phyloP scores from a whole-genome alignment of 2,113 vertebrate species.

The Pholis gunnellus region DNA sequence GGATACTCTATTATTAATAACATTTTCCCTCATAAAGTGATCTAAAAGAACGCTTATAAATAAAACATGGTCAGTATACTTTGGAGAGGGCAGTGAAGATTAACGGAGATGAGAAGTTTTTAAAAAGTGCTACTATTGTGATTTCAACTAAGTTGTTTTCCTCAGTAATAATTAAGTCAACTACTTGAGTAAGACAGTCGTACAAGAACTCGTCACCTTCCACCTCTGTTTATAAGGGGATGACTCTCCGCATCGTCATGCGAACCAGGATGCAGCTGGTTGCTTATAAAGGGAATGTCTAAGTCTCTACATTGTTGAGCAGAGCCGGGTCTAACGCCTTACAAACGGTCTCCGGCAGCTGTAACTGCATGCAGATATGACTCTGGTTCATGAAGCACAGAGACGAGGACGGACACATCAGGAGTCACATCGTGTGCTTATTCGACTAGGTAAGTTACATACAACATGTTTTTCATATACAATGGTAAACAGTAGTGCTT shows the following conservation, averaged over 20 bases:
- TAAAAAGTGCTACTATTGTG: neutral
- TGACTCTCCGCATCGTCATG: conserved; percentile 28
- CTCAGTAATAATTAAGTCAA: neutral
- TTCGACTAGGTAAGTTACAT: conserved; percentile 44
- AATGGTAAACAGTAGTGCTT: conserved; percentile 61
- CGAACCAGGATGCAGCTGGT: conserved; percentile 37
- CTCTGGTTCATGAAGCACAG: conserved; percentile 34
- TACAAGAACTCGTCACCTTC: conserved; percentile 28
- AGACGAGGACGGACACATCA: conserved; percentile 37
- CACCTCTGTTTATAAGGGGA: conserved; percentile 40
- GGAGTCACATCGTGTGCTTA: conserved; percentile 68
- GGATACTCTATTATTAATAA: neutral
- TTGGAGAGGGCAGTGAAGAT: neutral
- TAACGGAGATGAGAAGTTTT: neutral
- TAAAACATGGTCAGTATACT: neutral
- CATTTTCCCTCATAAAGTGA: neutral
- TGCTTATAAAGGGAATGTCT: conserved; percentile 52
- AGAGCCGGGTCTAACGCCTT: conserved; percentile 20
- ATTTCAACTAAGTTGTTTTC: neutral
- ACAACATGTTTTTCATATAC: conserved; percentile 47
- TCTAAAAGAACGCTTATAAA: neutral
- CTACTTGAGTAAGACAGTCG: conserved; percentile 4
- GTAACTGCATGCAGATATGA: conserved; percentile 56
- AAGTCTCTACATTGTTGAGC: conserved; percentile 42
- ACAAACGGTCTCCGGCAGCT: conserved; percentile 35